phyloP scores from a whole-genome alignment of 2,888 invertebrate species.

The Sminthurinus aureus region DNA sequence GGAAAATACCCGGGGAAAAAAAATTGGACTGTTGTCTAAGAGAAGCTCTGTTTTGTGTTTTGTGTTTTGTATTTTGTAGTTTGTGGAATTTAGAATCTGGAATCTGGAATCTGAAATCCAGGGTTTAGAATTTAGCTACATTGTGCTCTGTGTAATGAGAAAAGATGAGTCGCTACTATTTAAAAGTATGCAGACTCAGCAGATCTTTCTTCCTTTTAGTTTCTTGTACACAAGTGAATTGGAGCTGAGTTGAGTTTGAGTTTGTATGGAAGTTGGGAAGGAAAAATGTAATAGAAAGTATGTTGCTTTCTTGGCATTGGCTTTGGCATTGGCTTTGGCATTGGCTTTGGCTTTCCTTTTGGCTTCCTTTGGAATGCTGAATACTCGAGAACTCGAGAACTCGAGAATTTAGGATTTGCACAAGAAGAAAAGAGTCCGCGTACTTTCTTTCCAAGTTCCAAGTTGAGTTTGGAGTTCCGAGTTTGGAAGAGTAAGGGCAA shows the following conservation, averaged over 20 bases:
- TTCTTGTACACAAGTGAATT: too few relatives aligned
- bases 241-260: too few relatives aligned
- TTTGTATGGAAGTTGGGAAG: not conserved
- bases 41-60: too few relatives aligned
- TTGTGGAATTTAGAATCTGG: too few relatives aligned
- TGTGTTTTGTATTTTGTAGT: too few relatives aligned
- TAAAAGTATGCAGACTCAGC: not conserved
- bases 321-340: not conserved
- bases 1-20: too few relatives aligned
- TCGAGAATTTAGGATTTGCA: not conserved
- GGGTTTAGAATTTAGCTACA: too few relatives aligned
- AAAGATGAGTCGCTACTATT: not conserved
- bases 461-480: not conserved
- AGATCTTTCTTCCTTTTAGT: not conserved
- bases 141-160: too few relatives aligned
- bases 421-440: not conserved
- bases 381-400: not conserved
- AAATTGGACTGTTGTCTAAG: not conserved
- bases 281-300: not conserved
- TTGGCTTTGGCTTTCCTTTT: too few relatives aligned
- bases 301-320: not conserved
- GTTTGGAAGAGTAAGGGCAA: not conserved
- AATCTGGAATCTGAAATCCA: too few relatives aligned
- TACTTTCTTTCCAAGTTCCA: too few relatives aligned
- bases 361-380: not conserved